phyloP scores from a whole-genome alignment of 2,113 vertebrate genomes.

The Acrocephalus arundinaceus region DNA sequence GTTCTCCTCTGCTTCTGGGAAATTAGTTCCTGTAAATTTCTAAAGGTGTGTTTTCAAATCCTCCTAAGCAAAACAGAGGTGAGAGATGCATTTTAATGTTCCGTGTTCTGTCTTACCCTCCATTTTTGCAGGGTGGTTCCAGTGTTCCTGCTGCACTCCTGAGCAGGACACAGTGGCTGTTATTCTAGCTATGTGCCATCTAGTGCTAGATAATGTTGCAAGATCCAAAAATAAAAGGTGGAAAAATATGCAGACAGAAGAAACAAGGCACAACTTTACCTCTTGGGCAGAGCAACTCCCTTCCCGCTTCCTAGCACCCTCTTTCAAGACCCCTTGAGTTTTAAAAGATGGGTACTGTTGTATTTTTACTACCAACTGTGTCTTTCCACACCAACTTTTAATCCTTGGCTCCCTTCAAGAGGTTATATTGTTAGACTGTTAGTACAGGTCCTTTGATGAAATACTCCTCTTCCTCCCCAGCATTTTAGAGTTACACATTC shows the following conservation, averaged over 20 bases:
- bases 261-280: neutral
- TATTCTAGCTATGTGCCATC: neutral
- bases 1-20: neutral
- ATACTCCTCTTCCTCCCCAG: neutral
- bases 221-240: slow-evolving; percentile 45
- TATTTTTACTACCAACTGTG: neutral
- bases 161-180: rapidly evolving
- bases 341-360: neutral
- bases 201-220: neutral
- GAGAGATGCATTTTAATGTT: neutral
- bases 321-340: neutral
- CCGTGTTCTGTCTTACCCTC: neutral
- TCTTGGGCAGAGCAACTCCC: neutral
- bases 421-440: neutral
- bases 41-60: neutral
- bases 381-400: neutral
- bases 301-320: neutral
- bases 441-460: neutral
- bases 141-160: rapidly evolving
- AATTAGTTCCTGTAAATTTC: neutral
- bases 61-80: neutral
- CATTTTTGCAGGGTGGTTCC: neutral
- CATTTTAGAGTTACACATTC: neutral
- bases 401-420: neutral
- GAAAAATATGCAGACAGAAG: neutral